phyloP scores from a whole-genome alignment of 2,113 vertebrate genomes.

The Nycticorax nycticorax region DNA sequence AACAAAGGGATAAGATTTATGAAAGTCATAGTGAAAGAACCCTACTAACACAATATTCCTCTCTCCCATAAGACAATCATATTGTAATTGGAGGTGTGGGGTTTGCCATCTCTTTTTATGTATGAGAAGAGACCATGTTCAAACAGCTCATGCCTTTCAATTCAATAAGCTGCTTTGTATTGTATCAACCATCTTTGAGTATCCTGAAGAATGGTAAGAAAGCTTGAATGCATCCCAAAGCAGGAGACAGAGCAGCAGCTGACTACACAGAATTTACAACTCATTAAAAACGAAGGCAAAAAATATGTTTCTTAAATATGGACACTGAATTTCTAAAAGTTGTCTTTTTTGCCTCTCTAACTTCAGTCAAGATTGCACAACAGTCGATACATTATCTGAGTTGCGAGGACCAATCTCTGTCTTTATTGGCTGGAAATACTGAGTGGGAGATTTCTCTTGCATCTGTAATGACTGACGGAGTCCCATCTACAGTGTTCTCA shows the following conservation, averaged over 20 bases:
- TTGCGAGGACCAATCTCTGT: background rate
- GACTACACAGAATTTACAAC: background rate
- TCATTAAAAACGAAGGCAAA: background rate
- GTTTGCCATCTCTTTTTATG: background rate
- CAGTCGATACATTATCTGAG: background rate
- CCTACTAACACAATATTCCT: background rate
- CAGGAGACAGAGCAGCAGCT: background rate
- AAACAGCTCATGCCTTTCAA: background rate
- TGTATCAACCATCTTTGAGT: background rate
- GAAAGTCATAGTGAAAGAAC: background rate
- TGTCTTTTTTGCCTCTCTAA: background rate
- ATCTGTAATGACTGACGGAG: background rate
- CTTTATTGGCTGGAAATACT: background rate
- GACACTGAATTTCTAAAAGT: constrained; percentile 3
- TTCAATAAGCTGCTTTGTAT: background rate
- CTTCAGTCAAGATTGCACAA: background rate
- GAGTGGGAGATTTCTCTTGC: background rate
- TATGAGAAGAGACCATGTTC: background rate
- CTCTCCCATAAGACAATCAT: background rate
- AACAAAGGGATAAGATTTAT: background rate
- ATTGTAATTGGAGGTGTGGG: background rate
- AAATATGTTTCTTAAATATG: background rate
- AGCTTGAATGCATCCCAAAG: background rate
- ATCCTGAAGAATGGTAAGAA: background rate
- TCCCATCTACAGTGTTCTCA: background rate